Base-by-base conservation (phyloP, 2,888 invertebrate species). In the Eristalis pertinax region DNA sequence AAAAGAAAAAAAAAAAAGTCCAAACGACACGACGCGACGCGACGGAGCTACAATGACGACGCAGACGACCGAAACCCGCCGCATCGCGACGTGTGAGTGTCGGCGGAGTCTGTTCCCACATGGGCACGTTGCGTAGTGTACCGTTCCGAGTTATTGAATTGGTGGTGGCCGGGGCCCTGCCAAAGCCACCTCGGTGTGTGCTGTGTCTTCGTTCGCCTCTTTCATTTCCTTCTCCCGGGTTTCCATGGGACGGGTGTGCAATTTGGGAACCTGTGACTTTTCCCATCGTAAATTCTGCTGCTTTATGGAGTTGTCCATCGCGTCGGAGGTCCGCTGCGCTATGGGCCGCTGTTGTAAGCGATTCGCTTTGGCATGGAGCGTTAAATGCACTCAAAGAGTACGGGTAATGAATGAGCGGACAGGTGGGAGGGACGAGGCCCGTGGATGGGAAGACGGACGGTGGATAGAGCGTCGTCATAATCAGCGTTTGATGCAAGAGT, bases 241-340 rank as follows among this genome's bases (percentile, higher is more conserved):
- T n/a, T 63, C 29, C 26, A 35, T 10, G 62, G 60, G 80, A 87
- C 87, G 79, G 76, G 73, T 80, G 80, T 76, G 84, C 84, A 87
- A 87, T 83, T 87, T 87, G 80, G 86, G 65, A 87, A 87, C 89
- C 88, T 89, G 88, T 83, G 88, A 86, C 84, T 82, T 88, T 89
- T 89, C 89, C 84, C 89, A 89, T 89, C 84, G 76, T 89, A 89
- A 88, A 89, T 89, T 84, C 85, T 58, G 79, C 65, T 74, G 70
- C 73, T 89, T 89, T 89, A 89, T 88, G 84, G 84, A 87, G 84
- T 87, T 87, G 84, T 87, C 84, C 67, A 84, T 76, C 73, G 84
- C 84, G 76, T 87, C 41, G 84, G 87, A 87, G 87, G 83, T 86
- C 86, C 63, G 60, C 24, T 3, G 68, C 26, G 29, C 77, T 72